Conservation (phyloP, 2,113 vertebrate species). For the Pseudopodoces humilis region DNA sequence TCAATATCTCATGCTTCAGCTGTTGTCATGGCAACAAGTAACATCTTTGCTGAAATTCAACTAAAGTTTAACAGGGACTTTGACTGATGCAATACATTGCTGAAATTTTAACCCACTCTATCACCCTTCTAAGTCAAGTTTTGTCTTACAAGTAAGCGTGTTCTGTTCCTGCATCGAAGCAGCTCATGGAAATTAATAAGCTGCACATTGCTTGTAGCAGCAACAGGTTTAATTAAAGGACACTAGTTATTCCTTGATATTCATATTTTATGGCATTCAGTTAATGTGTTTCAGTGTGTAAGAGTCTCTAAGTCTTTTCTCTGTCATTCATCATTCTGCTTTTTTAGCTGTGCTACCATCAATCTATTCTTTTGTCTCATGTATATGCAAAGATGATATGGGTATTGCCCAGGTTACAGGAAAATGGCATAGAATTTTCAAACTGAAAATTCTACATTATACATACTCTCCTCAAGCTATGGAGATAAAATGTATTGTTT, state of each 20-base stretch:
- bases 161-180: not conserved
- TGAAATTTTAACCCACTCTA: not conserved
- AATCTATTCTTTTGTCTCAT: not conserved
- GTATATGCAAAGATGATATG: not conserved
- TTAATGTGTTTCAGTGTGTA: not conserved
- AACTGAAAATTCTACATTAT: not conserved
- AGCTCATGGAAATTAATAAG: not conserved
- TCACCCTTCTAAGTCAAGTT: not conserved
- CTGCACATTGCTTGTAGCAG: not conserved
- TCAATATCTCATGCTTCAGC: not conserved
- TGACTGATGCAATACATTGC: not conserved
- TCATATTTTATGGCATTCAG: not conserved
- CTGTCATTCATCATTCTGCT: not conserved
- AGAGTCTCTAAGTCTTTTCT: not conserved
- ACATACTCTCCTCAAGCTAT: not conserved
- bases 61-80: not conserved
- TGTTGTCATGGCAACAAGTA: conserved; percentile 47
- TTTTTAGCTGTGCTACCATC: not conserved
- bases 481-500: not conserved
- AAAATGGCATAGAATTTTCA: not conserved
- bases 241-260: not conserved
- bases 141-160: not conserved
- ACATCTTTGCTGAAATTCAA: conserved; percentile 21
- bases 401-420: not conserved
- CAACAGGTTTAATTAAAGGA: not conserved